A percentile compares a stretch with the other conserved stretches of the same genome.
Evolutionary conservation across 2,113 vertebrate genomes (phyloP).

Genomic region (Ciconia maguari): DNA sequence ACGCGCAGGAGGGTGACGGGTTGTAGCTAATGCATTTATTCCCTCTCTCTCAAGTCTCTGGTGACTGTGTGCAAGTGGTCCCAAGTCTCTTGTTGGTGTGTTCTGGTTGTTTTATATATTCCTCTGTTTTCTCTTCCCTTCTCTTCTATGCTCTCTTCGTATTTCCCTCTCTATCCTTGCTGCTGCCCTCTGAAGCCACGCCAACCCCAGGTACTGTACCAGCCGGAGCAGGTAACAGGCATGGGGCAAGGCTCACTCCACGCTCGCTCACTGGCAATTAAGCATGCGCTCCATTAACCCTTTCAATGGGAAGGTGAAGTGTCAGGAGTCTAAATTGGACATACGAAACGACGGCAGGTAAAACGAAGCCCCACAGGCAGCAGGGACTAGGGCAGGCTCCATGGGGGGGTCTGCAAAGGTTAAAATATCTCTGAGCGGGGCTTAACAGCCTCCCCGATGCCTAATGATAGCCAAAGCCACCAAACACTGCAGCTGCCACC

Average conservation of each 20-base stretch:
- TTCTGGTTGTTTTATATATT: slow-evolving; percentile 61
- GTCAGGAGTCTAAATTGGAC: background rate
- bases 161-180: slow-evolving; percentile 66
- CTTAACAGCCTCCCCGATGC: background rate
- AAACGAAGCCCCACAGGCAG: background rate
- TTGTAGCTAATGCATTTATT: background rate
- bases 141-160: slow-evolving; percentile 31
- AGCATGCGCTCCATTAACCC: slow-evolving; percentile 57
- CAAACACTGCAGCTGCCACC: rapidly evolving
- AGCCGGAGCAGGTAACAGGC: slow-evolving; percentile 81
- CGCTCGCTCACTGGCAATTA: background rate
- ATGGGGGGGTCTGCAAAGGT: background rate
- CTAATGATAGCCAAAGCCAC: background rate
- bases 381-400: background rate
- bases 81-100: background rate
- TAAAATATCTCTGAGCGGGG: background rate
- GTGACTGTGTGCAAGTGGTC: background rate
- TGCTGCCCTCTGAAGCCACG: slow-evolving; percentile 81
- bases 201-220: slow-evolving; percentile 86
- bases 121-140: slow-evolving; percentile 73
- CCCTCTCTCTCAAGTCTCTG: background rate
- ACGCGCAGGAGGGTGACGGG: background rate
- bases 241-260: slow-evolving; percentile 23
- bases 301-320: slow-evolving; percentile 47
- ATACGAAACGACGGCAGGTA: rapidly evolving